A percentile compares a stretch with the other conserved stretches of the same genome.
These are phyloP conservation scores for Helostoma temminkii DNA, from an alignment of 2,797 vertebrate species.

Conservation along the genomic window DNA sequence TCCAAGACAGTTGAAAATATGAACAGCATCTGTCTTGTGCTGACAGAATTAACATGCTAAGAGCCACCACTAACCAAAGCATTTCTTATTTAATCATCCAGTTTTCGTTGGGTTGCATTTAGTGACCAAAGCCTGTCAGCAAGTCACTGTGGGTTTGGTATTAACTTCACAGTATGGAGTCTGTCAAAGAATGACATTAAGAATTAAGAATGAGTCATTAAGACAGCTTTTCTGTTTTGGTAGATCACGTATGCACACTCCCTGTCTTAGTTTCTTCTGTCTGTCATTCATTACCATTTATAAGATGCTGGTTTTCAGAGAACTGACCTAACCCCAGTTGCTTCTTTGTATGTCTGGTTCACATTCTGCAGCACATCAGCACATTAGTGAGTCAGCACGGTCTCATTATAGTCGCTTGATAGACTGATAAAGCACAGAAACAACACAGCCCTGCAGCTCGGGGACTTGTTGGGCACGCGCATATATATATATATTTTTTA, in stretches of 20 bases:
- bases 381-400: conserved; percentile 64
- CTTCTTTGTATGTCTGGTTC: conserved; percentile 33
- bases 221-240: neutral
- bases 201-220: conserved; percentile 37
- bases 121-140: conserved; percentile 19
- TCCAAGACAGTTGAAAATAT: neutral
- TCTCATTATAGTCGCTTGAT: conserved; percentile 50
- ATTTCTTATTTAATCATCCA: conserved; percentile 7
- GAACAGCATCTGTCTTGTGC: neutral
- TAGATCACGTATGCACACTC: neutral
- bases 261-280: neutral
- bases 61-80: neutral
- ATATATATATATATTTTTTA: too few relatives aligned
- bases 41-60: neutral
- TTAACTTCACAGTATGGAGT: conserved; percentile 32
- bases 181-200: conserved; percentile 39
- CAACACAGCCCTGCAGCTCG: conserved; percentile 17
- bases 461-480: conserved; percentile 19
- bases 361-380: conserved; percentile 32
- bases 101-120: conserved; percentile 14
- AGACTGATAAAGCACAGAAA: conserved; percentile 53
- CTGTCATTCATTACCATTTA: conserved; percentile 37
- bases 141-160: conserved; percentile 10
- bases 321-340: conserved; percentile 14
- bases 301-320: conserved; percentile 24